Base-by-base conservation (phyloP, 2,797 vertebrate species). In the Hozukius guyotensis region DNA sequence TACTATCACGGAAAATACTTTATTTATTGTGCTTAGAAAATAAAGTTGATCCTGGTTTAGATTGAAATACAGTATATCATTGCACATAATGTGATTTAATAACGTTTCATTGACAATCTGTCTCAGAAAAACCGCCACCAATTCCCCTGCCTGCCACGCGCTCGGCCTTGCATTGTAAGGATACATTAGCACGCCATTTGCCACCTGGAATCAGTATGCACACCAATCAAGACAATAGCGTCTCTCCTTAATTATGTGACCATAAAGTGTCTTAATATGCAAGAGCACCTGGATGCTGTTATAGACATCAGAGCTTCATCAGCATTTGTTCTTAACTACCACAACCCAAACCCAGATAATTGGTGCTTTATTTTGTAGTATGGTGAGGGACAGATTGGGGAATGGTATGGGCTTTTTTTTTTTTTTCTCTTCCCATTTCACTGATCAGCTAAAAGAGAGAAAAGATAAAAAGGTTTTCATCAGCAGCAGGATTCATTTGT, bases 201-300 rank as follows among this genome's bases (percentile, higher is more conserved):
- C 89, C 92, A 93, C 80, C 91, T 93, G 92, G 91, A 88, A 52
- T 87, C 80, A 89, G 87, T 87, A 86, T 67, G 80, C 66, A 70
- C 63, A 75, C 82, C 81, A 84, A 89, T 92, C 80, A 83, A 81
- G 85, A 85, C 87, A 83, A 88, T 75, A 75, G 84, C 34, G 49
- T 71, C 61, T 42, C 63, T 71, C 67, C 63, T 85, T 88, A 88
- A 87, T 92, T 83, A 89, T 77, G 79, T 76, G 75, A 82, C 80
- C 82, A 89, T 89, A 91, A 91, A 89, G 52, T 6, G 61, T 65
- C 72, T 85, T 90, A 89, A 88, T 90, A 88, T 83, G 82, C 87
- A 78, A 36, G 68, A 87, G 75, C 90, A 92, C 89, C 91, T 93
- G 91, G 89, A 86, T 87, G 82, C 71, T 85, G 86, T 79, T 79